Conservation (phyloP, 2,113 vertebrate species). For the Pavo muticus region DNA sequence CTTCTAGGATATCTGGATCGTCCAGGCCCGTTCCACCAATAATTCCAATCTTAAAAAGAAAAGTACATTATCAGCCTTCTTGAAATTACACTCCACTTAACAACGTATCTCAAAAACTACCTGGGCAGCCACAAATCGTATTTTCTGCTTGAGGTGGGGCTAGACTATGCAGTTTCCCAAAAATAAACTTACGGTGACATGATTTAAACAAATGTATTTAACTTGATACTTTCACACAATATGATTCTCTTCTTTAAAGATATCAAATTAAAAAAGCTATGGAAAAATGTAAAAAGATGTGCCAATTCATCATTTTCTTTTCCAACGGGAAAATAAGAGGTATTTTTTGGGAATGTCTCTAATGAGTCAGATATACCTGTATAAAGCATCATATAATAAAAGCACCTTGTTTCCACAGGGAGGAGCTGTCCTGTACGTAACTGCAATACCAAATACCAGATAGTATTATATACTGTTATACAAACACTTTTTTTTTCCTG, state of each 20-base stretch:
- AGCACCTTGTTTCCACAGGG: background rate
- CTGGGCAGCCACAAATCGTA: background rate
- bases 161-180: background rate
- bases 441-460: background rate
- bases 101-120: background rate
- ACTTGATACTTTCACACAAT: background rate
- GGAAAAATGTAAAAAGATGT: background rate
- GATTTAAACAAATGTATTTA: background rate
- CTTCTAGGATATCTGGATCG: conserved; percentile 95
- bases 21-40: conserved; percentile 96
- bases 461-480: background rate
- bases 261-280: background rate
- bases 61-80: background rate
- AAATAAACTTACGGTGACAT: background rate
- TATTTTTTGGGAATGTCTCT: background rate
- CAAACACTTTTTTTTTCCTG: background rate
- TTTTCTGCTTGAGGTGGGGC: background rate
- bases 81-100: background rate
- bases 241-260: background rate
- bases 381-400: background rate
- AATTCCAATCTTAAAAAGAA: conserved; percentile 89
- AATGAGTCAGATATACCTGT: background rate
- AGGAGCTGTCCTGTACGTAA: background rate
- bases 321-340: background rate
- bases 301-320: background rate